Evolutionary conservation across 2,113 vertebrate genomes (phyloP).

Genomic region (Neoarius graeffei): DNA sequence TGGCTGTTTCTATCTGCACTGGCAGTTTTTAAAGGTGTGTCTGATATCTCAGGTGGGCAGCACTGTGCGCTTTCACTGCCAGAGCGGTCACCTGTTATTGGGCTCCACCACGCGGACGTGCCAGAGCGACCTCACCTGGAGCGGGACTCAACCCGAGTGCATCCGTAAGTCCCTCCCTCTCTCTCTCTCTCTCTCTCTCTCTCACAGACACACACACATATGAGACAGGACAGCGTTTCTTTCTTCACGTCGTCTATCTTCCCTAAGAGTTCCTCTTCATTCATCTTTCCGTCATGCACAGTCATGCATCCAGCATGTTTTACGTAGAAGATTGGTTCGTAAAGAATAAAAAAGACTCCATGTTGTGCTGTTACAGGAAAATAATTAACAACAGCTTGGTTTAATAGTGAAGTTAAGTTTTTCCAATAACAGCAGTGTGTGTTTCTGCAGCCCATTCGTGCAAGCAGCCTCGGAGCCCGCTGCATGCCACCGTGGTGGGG

Average conservation of each 20-base stretch:
- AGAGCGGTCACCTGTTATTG: constrained; percentile 91
- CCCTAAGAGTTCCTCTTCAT: not conserved
- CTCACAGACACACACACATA: too few species aligned
- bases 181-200: not conserved
- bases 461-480: constrained; percentile 91
- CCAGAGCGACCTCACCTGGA: constrained; percentile 94
- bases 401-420: not conserved
- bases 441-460: constrained; percentile 86
- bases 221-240: not conserved
- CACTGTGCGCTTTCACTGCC: constrained; percentile 88
- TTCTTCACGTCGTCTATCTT: not conserved
- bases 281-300: not conserved
- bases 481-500: constrained; percentile 85
- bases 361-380: not conserved
- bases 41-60: constrained; percentile 78
- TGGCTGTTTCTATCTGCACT: not conserved
- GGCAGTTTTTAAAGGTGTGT: constrained; percentile 4
- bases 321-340: not conserved
- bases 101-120: constrained; percentile 93
- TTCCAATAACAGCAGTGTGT: not conserved
- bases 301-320: not conserved
- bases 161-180: constrained; percentile 85
- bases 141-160: constrained; percentile 86
- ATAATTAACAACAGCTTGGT: not conserved
- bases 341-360: not conserved